These are phyloP conservation scores for Papilio xuthus DNA, from an alignment of 1,140 invertebrate genomes.

Conservation along the genomic window DNA sequence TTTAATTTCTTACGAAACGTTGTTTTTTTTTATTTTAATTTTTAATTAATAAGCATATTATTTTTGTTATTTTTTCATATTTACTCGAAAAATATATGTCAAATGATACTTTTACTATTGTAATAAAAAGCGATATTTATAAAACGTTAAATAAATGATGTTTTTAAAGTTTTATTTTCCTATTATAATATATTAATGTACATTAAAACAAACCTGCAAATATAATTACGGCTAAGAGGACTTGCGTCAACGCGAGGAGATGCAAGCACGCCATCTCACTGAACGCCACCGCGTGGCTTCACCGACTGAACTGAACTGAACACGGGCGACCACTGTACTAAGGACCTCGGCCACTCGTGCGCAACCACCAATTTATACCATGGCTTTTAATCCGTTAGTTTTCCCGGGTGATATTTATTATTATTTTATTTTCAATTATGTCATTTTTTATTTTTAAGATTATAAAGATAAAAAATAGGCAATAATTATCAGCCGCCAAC, in stretches of 20 bases:
- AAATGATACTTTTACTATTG: too few species aligned
- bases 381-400: conserved; percentile 32
- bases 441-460: too few species aligned
- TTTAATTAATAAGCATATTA: too few species aligned
- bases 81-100: too few species aligned
- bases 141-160: background rate
- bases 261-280: conserved; percentile 25
- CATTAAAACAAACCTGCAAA: conserved; percentile 24
- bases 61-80: too few species aligned
- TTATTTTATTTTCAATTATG: too few species aligned
- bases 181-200: background rate
- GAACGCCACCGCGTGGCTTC: conserved; percentile 32
- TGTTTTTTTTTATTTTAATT: too few species aligned
- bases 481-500: too few species aligned
- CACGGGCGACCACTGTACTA: conserved; percentile 2
- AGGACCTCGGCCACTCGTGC: conserved; percentile 20
- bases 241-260: conserved; percentile 28
- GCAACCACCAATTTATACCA: conserved; percentile 22
- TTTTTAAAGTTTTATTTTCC: background rate
- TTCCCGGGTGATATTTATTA: conserved; percentile 1
- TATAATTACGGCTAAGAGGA: conserved; percentile 20
- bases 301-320: conserved; percentile 29
- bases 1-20: too few species aligned
- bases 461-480: too few species aligned
- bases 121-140: too few species aligned